A percentile compares a stretch with the other conserved stretches of the same genome.
Evolutionary conservation across 1,140 invertebrate genomes (phyloP).

Genomic region (Orussus abietinus): DNA sequence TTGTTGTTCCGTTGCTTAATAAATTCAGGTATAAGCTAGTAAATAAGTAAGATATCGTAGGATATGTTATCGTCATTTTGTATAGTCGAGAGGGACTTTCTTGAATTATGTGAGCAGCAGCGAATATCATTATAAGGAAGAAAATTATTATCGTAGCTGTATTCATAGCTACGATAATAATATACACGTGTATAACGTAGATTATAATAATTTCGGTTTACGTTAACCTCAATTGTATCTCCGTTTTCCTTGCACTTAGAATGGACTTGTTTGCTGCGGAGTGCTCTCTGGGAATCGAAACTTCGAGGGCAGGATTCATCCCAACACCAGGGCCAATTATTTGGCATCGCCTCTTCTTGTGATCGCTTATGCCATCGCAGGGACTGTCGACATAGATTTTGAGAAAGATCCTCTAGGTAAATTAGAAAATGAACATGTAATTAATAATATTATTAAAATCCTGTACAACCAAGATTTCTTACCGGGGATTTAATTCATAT

Average conservation of each 20-base stretch:
- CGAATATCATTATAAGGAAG: too few relatives aligned
- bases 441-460: conserved; percentile 5
- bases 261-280: conserved; percentile 89
- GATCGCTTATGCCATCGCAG: conserved; percentile 95
- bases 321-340: conserved; percentile 94
- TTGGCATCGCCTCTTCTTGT: conserved; percentile 92
- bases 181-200: background rate
- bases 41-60: too few relatives aligned
- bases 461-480: too few relatives aligned
- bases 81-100: too few relatives aligned
- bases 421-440: too few relatives aligned
- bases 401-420: conserved; percentile 82
- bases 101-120: too few relatives aligned
- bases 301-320: conserved; percentile 97
- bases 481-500: background rate
- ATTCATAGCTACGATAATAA: conserved; percentile 12
- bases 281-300: conserved; percentile 96
- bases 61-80: too few relatives aligned
- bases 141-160: conserved; percentile 1
- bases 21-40: too few relatives aligned
- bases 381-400: conserved; percentile 92
- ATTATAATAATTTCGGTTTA: conserved; percentile 12
- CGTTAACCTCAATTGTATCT: too few relatives aligned
- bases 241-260: too few relatives aligned
- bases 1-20: too few relatives aligned